phyloP scores from a whole-genome alignment of 2,797 vertebrate species.

The Scyliorhinus canicula region DNA sequence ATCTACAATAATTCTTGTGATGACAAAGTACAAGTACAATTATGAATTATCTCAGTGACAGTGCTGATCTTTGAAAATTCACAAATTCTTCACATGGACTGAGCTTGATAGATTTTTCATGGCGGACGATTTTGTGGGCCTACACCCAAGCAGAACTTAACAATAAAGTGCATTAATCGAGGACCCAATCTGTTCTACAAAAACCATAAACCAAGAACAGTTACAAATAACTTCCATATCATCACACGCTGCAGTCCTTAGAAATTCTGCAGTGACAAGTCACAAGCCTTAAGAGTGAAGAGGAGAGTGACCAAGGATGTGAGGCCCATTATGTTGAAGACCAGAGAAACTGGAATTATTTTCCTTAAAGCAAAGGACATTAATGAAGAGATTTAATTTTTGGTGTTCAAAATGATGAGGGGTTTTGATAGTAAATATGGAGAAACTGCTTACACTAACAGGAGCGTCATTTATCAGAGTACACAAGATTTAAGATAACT shows the following conservation, averaged over 20 bases:
- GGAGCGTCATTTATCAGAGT: neutral
- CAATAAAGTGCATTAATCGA: neutral
- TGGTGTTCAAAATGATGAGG: neutral
- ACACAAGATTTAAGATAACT: neutral
- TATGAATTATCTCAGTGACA: neutral
- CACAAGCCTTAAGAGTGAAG: neutral
- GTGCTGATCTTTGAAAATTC: neutral
- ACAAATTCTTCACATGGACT: neutral
- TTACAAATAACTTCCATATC: neutral
- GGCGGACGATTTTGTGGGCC: neutral
- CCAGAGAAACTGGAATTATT: neutral
- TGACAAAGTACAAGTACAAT: neutral
- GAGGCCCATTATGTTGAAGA: neutral
- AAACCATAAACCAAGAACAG: neutral
- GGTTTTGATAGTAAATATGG: neutral
- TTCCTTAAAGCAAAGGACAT: neutral
- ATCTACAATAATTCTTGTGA: neutral
- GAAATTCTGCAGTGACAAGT: neutral
- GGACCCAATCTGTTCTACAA: no score
- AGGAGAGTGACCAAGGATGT: neutral
- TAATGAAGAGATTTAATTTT: neutral
- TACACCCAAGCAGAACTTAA: neutral
- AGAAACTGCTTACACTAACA: neutral
- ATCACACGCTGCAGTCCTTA: no score
- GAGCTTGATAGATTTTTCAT: neutral